Evolutionary conservation across 2,888 invertebrate genomes (phyloP).

Genomic region (Orthosia cruda): DNA sequence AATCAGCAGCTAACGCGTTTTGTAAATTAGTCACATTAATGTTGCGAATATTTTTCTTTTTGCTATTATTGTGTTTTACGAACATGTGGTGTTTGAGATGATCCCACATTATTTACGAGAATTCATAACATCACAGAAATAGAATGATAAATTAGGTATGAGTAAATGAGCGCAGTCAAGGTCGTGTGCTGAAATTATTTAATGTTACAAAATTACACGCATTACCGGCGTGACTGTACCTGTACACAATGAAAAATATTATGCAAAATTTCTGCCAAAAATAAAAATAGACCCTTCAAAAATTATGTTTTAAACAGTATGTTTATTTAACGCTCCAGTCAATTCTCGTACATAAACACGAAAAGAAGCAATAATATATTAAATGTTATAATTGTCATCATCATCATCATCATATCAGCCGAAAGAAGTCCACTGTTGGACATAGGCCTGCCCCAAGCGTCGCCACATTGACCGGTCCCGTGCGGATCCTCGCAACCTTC

Average conservation of each 20-base stretch:
- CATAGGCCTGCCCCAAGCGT: too few relatives aligned
- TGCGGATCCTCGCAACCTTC: too few relatives aligned
- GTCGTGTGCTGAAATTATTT: slow-evolving; percentile 28
- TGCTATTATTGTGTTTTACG: neutral
- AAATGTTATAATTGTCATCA: too few relatives aligned
- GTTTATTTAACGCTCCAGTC: too few relatives aligned
- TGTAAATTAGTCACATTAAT: neutral
- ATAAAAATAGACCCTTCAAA: neutral
- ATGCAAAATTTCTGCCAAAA: neutral
- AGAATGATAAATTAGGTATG: slow-evolving; percentile 43
- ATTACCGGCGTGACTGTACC: slow-evolving; percentile 3
- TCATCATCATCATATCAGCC: too few relatives aligned
- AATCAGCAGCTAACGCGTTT: neutral
- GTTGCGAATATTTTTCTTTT: neutral
- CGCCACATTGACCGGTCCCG: too few relatives aligned
- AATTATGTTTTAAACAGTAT: too few relatives aligned
- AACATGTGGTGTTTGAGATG: neutral
- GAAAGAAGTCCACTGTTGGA: too few relatives aligned
- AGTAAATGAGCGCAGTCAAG: slow-evolving; percentile 36
- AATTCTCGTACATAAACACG: too few relatives aligned
- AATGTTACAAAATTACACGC: slow-evolving; percentile 35
- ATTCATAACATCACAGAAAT: slow-evolving; percentile 30
- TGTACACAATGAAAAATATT: slow-evolving; percentile 17
- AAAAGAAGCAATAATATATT: too few relatives aligned
- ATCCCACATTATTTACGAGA: slow-evolving; percentile 18